phyloP scores from a whole-genome alignment of 1,140 invertebrate species.

The Achatina immaculata region DNA sequence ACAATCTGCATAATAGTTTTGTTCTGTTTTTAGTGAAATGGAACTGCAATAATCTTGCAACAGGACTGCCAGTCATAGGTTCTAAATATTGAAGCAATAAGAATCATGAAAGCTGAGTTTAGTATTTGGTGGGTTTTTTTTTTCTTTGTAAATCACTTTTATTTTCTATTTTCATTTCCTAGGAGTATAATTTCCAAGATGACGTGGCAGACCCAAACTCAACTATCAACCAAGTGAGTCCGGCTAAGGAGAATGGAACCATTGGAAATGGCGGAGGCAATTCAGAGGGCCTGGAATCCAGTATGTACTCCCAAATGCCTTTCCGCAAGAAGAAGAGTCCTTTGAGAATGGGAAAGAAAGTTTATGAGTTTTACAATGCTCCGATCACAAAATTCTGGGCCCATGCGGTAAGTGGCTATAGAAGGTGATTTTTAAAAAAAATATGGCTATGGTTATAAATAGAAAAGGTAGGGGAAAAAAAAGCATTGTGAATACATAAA shows the following conservation, averaged over 20 bases:
- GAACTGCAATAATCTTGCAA: too few relatives aligned
- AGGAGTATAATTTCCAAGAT: background rate
- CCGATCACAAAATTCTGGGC: conserved; percentile 99
- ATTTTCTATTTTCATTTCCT: background rate
- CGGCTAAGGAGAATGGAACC: conserved; percentile 1
- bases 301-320: conserved; percentile 47
- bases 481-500: too few relatives aligned
- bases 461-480: too few relatives aligned
- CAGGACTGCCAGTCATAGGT: too few relatives aligned
- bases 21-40: too few relatives aligned
- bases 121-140: too few relatives aligned
- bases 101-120: too few relatives aligned
- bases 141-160: too few relatives aligned
- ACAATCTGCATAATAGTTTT: too few relatives aligned
- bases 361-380: conserved; percentile 97
- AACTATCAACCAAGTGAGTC: background rate
- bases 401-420: conserved; percentile 83
- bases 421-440: background rate
- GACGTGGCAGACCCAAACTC: conserved; percentile 3
- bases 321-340: conserved; percentile 63
- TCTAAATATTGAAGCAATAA: too few relatives aligned
- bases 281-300: conserved; percentile 41
- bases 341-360: conserved; percentile 88
- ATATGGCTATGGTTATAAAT: too few relatives aligned
- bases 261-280: background rate